Evolutionary conservation across 2,888 invertebrate genomes (phyloP).

Genomic region (Trissoscelio sp.): DNA sequence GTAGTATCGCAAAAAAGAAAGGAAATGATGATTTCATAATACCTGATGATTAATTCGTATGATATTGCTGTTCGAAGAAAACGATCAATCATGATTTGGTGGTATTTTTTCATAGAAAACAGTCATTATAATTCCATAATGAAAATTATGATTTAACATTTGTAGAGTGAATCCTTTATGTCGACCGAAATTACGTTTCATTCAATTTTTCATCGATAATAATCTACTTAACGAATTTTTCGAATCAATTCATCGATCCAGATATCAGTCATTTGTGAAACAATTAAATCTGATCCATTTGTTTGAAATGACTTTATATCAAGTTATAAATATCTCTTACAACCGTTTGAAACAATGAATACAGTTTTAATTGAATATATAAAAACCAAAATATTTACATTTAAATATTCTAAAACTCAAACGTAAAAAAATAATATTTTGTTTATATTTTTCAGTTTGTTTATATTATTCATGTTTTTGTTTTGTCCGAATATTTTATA

Average conservation of each 20-base stretch:
- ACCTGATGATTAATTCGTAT: slow-evolving; percentile 26
- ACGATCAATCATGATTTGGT: slow-evolving; percentile 33
- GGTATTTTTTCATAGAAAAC: slow-evolving; percentile 21
- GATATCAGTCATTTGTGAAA: slow-evolving; percentile 26
- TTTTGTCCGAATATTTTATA: too few relatives aligned
- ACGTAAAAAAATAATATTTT: too few relatives aligned
- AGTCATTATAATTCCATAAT: slow-evolving; percentile 37
- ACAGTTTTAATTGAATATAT: too few relatives aligned
- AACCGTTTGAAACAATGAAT: too few relatives aligned
- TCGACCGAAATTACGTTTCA: slow-evolving; percentile 45
- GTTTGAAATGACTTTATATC: background rate
- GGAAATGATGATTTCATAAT: slow-evolving; percentile 1
- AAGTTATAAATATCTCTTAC: slow-evolving; percentile 16
- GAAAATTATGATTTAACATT: slow-evolving; percentile 48
- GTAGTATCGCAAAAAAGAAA: slow-evolving; percentile 8
- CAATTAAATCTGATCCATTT: slow-evolving; percentile 23
- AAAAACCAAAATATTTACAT: too few relatives aligned
- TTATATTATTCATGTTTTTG: too few relatives aligned
- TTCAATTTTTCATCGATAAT: slow-evolving; percentile 54
- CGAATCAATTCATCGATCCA: slow-evolving; percentile 24
- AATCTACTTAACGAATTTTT: slow-evolving; percentile 39
- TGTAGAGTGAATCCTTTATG: slow-evolving; percentile 12
- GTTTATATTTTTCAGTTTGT: too few relatives aligned
- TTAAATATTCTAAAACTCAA: too few relatives aligned
- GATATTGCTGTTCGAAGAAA: slow-evolving; percentile 14